Conservation (phyloP, 2,797 vertebrate species). For the Lutjanus campechanus region DNA sequence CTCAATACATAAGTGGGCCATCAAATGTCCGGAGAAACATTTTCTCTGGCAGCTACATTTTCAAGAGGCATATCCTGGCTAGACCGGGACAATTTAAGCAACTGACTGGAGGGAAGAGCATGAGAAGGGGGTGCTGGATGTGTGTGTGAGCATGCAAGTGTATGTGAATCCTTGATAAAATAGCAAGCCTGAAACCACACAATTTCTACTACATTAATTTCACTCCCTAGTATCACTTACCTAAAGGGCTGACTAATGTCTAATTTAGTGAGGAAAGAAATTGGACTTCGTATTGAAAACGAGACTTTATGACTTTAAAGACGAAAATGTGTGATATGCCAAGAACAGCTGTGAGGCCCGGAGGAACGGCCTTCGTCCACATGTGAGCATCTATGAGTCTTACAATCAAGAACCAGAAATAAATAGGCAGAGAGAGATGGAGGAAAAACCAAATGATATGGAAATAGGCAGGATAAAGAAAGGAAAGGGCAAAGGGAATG, state of each 20-base stretch:
- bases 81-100: constrained; percentile 44
- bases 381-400: constrained; percentile 35
- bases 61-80: constrained; percentile 38
- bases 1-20: constrained; percentile 52
- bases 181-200: constrained; percentile 46
- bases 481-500: background rate
- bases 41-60: constrained; percentile 56
- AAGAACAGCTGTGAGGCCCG: constrained; percentile 58
- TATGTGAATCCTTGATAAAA: constrained; percentile 42
- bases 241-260: constrained; percentile 72
- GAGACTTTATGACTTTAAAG: constrained; percentile 59
- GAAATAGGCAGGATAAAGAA: constrained; percentile 10
- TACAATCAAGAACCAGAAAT: constrained; percentile 39
- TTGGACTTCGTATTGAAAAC: constrained; percentile 62
- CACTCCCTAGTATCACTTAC: constrained; percentile 53
- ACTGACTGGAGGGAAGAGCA: constrained; percentile 41
- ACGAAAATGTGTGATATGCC: constrained; percentile 58
- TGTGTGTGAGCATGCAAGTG: constrained; percentile 1
- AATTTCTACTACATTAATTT: constrained; percentile 60
- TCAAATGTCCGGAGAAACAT: constrained; percentile 54
- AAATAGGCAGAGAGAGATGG: constrained; percentile 21
- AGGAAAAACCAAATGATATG: constrained; percentile 27
- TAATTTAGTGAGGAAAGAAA: constrained; percentile 67
- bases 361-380: constrained; percentile 33
- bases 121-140: constrained; percentile 21